Percentiles rank a stretch among this genome's conserved stretches.
Conservation (phyloP, 2,797 vertebrate species). For the Myotis vivesi region DNA sequence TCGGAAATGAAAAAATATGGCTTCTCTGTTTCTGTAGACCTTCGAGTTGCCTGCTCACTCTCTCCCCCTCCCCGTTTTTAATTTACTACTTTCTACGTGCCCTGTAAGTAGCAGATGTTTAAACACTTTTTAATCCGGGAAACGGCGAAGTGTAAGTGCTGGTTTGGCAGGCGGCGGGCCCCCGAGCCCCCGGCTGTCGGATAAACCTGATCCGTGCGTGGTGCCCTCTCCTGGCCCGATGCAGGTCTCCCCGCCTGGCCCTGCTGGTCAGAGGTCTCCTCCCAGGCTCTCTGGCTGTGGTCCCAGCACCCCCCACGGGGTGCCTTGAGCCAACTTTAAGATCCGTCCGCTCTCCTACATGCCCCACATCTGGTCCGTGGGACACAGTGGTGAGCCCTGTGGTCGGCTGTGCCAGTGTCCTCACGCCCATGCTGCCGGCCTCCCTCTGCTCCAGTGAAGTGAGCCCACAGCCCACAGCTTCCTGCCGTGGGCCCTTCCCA, state of each 20-base stretch:
- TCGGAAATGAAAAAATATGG: background rate
- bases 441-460: rapidly evolving
- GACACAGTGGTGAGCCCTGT: background rate
- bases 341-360: background rate
- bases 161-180: conserved; percentile 3
- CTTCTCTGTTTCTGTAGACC: background rate
- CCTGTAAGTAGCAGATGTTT: conserved; percentile 44
- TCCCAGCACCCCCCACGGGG: background rate
- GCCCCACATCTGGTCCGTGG: background rate
- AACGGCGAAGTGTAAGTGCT: conserved; percentile 6
- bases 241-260: background rate
- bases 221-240: background rate
- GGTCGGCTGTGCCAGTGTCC: too few relatives aligned
- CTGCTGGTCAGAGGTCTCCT: background rate
- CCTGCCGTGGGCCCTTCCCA: background rate
- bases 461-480: background rate
- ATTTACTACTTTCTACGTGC: conserved; percentile 56
- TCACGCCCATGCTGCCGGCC: background rate
- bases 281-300: background rate
- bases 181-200: background rate
- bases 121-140: conserved; percentile 67
- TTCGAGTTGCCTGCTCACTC: background rate
- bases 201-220: rapidly evolving
- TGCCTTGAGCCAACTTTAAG: background rate
- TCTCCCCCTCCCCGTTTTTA: background rate